These are phyloP conservation scores for Gallirallus australis DNA, from an alignment of 2,797 vertebrate genomes.

Conservation along the genomic window DNA sequence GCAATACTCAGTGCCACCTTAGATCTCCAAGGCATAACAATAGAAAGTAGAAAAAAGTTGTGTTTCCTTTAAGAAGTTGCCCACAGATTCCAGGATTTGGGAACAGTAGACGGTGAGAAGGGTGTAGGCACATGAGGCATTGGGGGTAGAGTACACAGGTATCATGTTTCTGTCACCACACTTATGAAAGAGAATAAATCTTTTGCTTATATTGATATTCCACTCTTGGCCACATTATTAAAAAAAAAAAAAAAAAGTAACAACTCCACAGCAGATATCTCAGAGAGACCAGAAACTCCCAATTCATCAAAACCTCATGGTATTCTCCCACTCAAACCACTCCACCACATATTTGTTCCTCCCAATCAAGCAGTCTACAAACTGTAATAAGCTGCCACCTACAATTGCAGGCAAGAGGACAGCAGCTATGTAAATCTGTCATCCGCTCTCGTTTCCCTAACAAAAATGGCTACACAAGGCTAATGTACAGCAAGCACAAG, in stretches of 20 bases:
- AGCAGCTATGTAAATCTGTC: accelerated
- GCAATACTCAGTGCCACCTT: not conserved
- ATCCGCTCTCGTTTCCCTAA: not conserved
- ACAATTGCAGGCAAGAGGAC: accelerated
- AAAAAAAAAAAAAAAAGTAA: no score
- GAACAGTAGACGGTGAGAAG: not conserved
- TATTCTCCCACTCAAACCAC: not conserved
- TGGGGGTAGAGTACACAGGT: not conserved
- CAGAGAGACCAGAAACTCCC: not conserved
- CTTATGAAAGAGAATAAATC: not conserved
- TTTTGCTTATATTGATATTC: not conserved
- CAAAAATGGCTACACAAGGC: not conserved
- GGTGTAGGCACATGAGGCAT: not conserved
- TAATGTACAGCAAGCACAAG: not conserved
- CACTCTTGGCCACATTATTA: not conserved
- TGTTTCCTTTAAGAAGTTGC: not conserved
- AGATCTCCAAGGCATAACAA: not conserved
- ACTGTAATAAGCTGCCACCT: not conserved
- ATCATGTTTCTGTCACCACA: not conserved
- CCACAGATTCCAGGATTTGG: not conserved
- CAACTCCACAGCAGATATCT: not conserved
- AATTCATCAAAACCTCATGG: not conserved
- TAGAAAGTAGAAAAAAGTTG: accelerated
- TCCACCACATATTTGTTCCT: not conserved
- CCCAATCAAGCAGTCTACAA: not conserved